phyloP scores from a whole-genome alignment of 1,140 invertebrate species.

The Reticulitermes speratus region DNA sequence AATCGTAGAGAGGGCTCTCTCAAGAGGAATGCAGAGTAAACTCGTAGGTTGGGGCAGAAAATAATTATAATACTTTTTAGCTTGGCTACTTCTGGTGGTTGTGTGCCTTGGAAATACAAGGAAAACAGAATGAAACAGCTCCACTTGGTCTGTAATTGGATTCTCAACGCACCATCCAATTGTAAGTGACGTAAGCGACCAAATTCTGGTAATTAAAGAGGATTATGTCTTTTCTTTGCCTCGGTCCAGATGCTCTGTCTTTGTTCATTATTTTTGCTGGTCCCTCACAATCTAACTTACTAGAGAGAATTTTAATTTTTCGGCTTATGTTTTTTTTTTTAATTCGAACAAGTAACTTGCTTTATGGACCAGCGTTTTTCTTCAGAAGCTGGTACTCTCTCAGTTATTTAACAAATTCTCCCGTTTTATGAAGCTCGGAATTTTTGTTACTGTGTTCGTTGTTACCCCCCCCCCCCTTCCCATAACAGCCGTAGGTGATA shows the following conservation, averaged over 20 bases:
- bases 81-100: not conserved
- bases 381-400: too few relatives aligned
- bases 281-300: not conserved
- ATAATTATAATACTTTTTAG: not conserved
- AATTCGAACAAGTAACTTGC: too few relatives aligned
- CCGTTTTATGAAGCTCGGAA: too few relatives aligned
- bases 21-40: not conserved
- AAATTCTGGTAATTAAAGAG: constrained; percentile 3
- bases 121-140: not conserved
- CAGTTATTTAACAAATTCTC: too few relatives aligned
- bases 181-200: not conserved
- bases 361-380: too few relatives aligned
- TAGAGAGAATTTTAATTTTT: not conserved
- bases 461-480: too few relatives aligned
- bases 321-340: too few relatives aligned
- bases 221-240: not conserved
- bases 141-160: not conserved
- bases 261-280: too few relatives aligned
- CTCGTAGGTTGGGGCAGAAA: not conserved
- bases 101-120: not conserved
- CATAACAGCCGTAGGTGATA: too few relatives aligned
- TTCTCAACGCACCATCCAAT: not conserved
- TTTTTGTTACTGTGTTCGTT: too few relatives aligned
- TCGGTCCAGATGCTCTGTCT: not conserved
- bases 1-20: not conserved